These are phyloP conservation scores for Trichoplusia ni DNA, from an alignment of 1,140 invertebrate genomes.

Conservation along the genomic window DNA sequence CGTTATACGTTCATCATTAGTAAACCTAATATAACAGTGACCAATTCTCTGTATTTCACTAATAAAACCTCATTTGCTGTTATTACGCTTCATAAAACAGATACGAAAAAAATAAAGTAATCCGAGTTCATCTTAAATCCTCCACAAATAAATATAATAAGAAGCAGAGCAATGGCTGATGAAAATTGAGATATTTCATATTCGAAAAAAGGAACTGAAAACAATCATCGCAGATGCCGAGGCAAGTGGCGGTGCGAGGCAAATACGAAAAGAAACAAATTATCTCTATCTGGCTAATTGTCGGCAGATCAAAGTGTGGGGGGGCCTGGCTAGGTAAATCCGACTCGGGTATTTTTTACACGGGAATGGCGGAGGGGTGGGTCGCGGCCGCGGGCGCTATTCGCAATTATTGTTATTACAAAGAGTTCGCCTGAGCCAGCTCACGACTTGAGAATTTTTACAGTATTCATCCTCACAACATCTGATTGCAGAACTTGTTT, in stretches of 20 bases:
- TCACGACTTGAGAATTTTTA: constrained; percentile 66
- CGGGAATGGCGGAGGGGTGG: constrained; percentile 43
- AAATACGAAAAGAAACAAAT: constrained; percentile 74
- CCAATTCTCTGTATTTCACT: neutral
- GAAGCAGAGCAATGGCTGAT: constrained; percentile 17
- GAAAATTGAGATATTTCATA: constrained; percentile 57
- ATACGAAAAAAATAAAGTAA: constrained; percentile 40
- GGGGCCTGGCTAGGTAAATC: constrained; percentile 65
- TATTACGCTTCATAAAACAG: constrained; percentile 16
- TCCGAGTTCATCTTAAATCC: constrained; percentile 39
- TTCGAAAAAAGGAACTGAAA: constrained; percentile 51
- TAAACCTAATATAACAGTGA: constrained; percentile 16
- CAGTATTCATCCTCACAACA: constrained; percentile 62
- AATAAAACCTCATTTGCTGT: neutral
- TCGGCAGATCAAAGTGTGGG: constrained; percentile 69
- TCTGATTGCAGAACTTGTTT: constrained; percentile 54
- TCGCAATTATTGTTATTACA: constrained; percentile 81
- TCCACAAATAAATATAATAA: constrained; percentile 33
- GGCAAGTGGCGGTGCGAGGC: constrained; percentile 55
- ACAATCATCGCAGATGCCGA: constrained; percentile 69
- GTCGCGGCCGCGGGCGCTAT: constrained; percentile 63
- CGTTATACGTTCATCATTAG: constrained; percentile 32
- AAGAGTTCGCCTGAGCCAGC: constrained; percentile 77
- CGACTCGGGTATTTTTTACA: constrained; percentile 61
- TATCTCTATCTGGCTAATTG: constrained; percentile 75